Evolutionary conservation across 1,140 invertebrate genomes (phyloP).

Genomic region (Bombus turneri): DNA sequence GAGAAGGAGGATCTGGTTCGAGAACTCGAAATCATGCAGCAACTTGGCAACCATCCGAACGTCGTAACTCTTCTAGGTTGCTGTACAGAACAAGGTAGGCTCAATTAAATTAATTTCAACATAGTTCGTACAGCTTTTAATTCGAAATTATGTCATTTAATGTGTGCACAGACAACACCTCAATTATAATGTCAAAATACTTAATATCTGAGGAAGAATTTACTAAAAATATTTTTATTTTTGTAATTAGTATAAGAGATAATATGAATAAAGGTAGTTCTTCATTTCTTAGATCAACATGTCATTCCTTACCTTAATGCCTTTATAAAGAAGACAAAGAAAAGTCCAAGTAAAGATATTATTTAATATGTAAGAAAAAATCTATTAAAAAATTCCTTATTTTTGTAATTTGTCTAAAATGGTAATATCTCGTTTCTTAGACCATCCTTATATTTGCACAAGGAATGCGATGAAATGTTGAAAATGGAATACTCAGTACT

Average conservation of each 20-base stretch:
- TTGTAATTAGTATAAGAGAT: not conserved
- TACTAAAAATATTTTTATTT: not conserved
- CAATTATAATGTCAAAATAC: no score
- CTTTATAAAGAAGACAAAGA: not conserved
- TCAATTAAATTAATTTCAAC: not conserved
- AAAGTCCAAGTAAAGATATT: not conserved
- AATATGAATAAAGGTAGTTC: no score
- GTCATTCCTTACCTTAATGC: not conserved
- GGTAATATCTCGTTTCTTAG: not conserved
- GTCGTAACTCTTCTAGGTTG: constrained; percentile 93
- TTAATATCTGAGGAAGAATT: not conserved
- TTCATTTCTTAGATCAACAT: no score
- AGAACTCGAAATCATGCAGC: constrained; percentile 92
- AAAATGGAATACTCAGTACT: not conserved
- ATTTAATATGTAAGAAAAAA: not conserved
- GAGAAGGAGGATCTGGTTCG: constrained; percentile 91
- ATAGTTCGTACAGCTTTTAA: not conserved
- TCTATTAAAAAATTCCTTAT: not conserved
- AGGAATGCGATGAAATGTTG: not conserved
- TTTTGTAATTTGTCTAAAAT: not conserved
- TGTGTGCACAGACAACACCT: no score
- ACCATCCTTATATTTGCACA: not conserved
- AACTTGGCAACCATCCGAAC: constrained; percentile 92
- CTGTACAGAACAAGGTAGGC: constrained; percentile 90
- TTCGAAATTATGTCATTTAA: not conserved